These are phyloP conservation scores for Ctenicera cuprea DNA, from an alignment of 2,888 invertebrate species.

Conservation along the genomic window DNA sequence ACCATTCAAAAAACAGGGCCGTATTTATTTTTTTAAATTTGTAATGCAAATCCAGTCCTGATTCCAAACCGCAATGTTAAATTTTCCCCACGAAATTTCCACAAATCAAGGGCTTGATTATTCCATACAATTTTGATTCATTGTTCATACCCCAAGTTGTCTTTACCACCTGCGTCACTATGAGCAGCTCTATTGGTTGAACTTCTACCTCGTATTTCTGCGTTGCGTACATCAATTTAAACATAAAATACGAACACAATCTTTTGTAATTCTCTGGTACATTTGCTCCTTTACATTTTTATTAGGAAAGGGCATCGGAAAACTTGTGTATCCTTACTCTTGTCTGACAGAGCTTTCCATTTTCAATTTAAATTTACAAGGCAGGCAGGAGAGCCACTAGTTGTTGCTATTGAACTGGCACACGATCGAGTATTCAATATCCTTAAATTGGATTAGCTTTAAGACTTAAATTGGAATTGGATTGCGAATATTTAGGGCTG, in stretches of 20 bases:
- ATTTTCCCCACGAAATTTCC: neutral
- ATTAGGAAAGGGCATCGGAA: neutral
- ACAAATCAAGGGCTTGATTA: neutral
- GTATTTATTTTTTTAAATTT: too few species aligned
- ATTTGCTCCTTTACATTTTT: neutral
- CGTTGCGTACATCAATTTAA: neutral
- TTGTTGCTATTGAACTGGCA: neutral
- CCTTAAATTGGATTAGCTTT: slow-evolving; percentile 10
- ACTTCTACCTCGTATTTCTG: neutral
- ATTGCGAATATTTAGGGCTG: neutral
- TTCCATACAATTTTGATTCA: neutral
- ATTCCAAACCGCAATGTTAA: too few species aligned
- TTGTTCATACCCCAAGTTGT: neutral
- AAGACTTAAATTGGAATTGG: slow-evolving; percentile 7
- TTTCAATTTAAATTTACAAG: slow-evolving; percentile 17
- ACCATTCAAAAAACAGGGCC: too few species aligned
- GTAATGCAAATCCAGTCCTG: too few species aligned
- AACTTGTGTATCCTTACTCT: neutral
- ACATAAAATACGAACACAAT: neutral
- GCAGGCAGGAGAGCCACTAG: neutral
- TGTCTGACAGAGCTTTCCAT: neutral
- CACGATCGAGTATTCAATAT: slow-evolving; percentile 9
- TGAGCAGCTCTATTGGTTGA: neutral
- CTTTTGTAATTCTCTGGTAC: neutral
- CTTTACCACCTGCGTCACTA: neutral